These are phyloP conservation scores for Danionella cerebrum DNA, from an alignment of 2,113 vertebrate species.

Conservation along the genomic window DNA sequence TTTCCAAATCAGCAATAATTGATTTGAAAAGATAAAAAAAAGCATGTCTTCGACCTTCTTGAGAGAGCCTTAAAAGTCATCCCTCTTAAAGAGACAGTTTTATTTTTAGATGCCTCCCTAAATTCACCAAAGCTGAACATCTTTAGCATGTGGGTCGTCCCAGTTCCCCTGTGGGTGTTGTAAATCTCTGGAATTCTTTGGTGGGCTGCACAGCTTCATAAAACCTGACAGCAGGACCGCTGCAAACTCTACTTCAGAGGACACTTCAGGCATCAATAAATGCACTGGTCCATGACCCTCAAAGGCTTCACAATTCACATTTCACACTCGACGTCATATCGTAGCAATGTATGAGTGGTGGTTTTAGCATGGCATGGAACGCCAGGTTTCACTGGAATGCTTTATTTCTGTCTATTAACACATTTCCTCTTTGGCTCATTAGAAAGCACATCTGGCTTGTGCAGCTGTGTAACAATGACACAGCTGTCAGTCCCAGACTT, in stretches of 20 bases:
- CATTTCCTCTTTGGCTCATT: conserved; percentile 52
- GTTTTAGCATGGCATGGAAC: conserved; percentile 19
- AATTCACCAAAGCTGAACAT: conserved; percentile 23
- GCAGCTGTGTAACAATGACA: conserved; percentile 30
- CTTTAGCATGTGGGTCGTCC: conserved; percentile 8
- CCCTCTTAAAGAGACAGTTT: conserved; percentile 9
- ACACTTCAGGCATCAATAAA: background rate
- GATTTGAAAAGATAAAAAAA: background rate
- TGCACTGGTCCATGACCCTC: background rate
- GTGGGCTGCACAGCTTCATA: conserved; percentile 42
- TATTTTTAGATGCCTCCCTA: conserved; percentile 32
- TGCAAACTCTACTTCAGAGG: background rate
- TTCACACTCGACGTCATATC: background rate
- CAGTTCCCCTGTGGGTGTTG: background rate
- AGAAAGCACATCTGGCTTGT: conserved; percentile 56
- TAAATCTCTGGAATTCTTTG: conserved; percentile 49
- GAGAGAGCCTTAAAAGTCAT: background rate
- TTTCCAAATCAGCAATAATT: no score
- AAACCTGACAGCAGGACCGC: conserved; percentile 26
- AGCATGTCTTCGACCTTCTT: background rate
- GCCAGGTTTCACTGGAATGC: conserved; percentile 41
- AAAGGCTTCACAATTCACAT: conserved; percentile 10
- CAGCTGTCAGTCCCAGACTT: conserved; percentile 36
- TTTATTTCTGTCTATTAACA: conserved; percentile 47
- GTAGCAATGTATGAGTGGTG: conserved; percentile 15